Base-by-base conservation (phyloP, 2,797 vertebrate genomes). In the Novumbra hubbsi region DNA sequence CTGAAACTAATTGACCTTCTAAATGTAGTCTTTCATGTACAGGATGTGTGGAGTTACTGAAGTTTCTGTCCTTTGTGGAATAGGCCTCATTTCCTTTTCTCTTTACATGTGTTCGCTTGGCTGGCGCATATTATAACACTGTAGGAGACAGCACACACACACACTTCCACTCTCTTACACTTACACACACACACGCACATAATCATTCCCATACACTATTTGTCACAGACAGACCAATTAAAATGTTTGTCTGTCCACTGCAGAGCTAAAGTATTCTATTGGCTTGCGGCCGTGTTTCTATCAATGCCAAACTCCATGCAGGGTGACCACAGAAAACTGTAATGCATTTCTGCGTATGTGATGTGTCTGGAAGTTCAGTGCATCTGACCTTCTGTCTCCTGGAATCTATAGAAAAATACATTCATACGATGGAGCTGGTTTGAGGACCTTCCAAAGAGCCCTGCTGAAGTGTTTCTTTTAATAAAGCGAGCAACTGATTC, bases 1-100 rank as follows among this genome's bases (percentile, higher is more conserved):
- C 68, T 81, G 79, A 83, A 86, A 84, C 71, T 75, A 71, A 81
- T 89, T 85, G 50, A 52, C 17, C 17, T 77, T 73, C 81, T 77
- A 63, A 84, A 74, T 1, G 15, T 69, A 52, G 27, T 21, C 50
- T 71, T 87, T 85, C n/a, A 65, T 68, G 66, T 45, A 16, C 21
- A 85, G 79, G 50, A 88, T 85, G 83, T 89, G 49, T 79, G 69
- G 63, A 67, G 73, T 73, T 68, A 50, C 79, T 55, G 14, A 79
- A 81, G 64, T 78, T 79, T 70, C 50, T 15, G 2, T 19, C 27
- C 49, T 12, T 75, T 66, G 57, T 34, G 49, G 52, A 52, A n/a
- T 57, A 34, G 32, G 64, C 38, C 72, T 21, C 28, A 1, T 19
- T 69, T 70, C 27, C 63, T 34, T 48, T 32, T 30, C 24, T 32